A percentile compares a stretch with the other conserved stretches of the same genome.
Evolutionary conservation across 2,797 vertebrate genomes (phyloP).

Genomic region (Coregonus sp.): DNA sequence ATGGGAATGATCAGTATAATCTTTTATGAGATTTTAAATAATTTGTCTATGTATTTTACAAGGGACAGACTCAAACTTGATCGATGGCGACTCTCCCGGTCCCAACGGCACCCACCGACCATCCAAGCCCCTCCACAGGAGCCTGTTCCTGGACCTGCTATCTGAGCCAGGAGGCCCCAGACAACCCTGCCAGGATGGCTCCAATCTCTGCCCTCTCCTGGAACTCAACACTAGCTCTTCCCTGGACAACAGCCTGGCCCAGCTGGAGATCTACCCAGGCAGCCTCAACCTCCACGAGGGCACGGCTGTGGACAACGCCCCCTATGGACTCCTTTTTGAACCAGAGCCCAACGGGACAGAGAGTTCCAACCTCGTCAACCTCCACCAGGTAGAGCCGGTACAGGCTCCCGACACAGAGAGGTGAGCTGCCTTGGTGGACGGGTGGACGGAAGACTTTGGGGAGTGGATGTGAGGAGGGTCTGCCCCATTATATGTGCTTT

Average conservation of each 20-base stretch:
- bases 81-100: conserved; percentile 55
- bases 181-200: conserved; percentile 39
- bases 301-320: conserved; percentile 46
- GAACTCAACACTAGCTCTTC: conserved; percentile 45
- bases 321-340: conserved; percentile 53
- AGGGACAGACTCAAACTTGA: conserved; percentile 67
- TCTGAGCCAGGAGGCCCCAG: conserved; percentile 23
- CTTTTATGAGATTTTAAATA: too few species aligned
- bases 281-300: conserved; percentile 48
- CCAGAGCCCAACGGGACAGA: conserved; percentile 53
- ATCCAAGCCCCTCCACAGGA: conserved; percentile 30
- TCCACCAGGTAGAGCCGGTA: conserved; percentile 74
- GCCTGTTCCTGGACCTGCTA: conserved; percentile 29
- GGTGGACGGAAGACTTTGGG: not conserved
- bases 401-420: conserved; percentile 79
- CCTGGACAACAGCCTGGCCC: conserved; percentile 47
- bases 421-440: conserved; percentile 56
- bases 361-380: conserved; percentile 46
- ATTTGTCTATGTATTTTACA: conserved; percentile 10
- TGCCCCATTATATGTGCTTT: not conserved
- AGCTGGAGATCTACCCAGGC: conserved; percentile 58
- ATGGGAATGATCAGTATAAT: too few species aligned
- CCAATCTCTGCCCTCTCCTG: conserved; percentile 31
- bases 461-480: not conserved
- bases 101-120: conserved; percentile 49